phyloP scores from a whole-genome alignment of 2,888 invertebrate species.

The Smittia aterrima region DNA sequence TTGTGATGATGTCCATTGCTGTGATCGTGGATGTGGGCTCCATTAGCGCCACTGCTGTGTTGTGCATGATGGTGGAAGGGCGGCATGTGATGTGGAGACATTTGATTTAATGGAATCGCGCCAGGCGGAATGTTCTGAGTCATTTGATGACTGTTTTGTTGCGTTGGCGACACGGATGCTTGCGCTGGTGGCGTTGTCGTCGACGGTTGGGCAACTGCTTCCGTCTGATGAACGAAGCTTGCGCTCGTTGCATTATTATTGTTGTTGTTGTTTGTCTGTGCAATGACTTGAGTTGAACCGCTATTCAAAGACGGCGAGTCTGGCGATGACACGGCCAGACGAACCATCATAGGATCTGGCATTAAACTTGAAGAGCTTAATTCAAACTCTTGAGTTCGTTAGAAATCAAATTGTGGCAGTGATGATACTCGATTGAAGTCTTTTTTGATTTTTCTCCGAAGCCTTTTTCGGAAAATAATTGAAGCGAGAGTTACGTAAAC shows the following conservation, averaged over 20 bases:
- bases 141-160: neutral
- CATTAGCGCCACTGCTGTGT: conserved; percentile 18
- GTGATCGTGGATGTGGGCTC: conserved; percentile 22
- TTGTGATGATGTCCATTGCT: conserved; percentile 36
- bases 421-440: neutral
- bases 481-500: conserved; percentile 17
- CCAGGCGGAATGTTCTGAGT: conserved; percentile 1
- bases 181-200: conserved; percentile 20
- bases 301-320: conserved; percentile 34
- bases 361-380: neutral
- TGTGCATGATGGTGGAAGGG: neutral
- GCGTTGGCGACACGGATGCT: neutral
- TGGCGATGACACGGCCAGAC: conserved; percentile 50
- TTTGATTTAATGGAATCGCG: conserved; percentile 31
- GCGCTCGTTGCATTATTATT: neutral
- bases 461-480: neutral
- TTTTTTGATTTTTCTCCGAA: neutral
- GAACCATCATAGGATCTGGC: conserved; percentile 48
- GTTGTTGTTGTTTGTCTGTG: conserved; percentile 8
- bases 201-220: conserved; percentile 16
- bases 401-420: neutral
- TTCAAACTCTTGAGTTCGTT: neutral
- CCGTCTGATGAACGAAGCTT: conserved; percentile 30
- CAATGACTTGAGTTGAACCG: conserved; percentile 27
- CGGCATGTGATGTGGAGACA: conserved; percentile 31